Evolutionary conservation across 2,888 invertebrate species (phyloP), one percentile per base, ranked within the genome.

Genomic region (Oxytorus armatus): DNA sequence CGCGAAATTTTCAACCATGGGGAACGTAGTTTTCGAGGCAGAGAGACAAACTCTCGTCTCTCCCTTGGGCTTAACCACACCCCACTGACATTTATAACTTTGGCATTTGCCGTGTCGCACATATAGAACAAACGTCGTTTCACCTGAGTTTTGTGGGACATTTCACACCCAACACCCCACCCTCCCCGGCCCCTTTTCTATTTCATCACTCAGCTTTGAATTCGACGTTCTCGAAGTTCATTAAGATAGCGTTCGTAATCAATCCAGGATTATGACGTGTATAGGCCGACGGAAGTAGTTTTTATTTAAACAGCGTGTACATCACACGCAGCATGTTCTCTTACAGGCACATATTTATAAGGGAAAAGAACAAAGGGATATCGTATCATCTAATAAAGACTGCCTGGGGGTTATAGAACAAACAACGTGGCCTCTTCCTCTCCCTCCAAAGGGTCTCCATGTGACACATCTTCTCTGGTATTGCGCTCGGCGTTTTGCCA

Each of bases 401-500:
- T 29, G 11, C 47, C 16, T 23, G 47, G 14, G 47, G 14, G 23
- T 49, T 18, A 21, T 10, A 29, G 39, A 18, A 1, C 53, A 51
- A 77, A 63, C 83, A 86, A 82, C 77, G 80, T 57, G 8, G 8
- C 4, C 36, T 36, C 36, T 79, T 83, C 73, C 74, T 81, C 70
- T 57, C 36, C 18, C 51, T 61, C 78, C 77, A 73, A 55, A 25
- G 18, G n/a, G 2, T 33, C 10, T 47, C 57, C 74, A 42, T 55
- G 59, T 82, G 83, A 86, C 82, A 75, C 77, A 36, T 23, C 44
- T 29, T 75, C 39, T 81, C 82, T 66, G 72, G 78, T 84, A 81
- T 88, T 86, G 84, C 66, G 61, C 86, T 86, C 84, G 88, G 87
- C 88, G 83, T 81, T 85, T 84, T 86, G 88, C 88, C 88, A 88